Conservation (phyloP, 2,888 invertebrate species). For the Panopea generosa region DNA sequence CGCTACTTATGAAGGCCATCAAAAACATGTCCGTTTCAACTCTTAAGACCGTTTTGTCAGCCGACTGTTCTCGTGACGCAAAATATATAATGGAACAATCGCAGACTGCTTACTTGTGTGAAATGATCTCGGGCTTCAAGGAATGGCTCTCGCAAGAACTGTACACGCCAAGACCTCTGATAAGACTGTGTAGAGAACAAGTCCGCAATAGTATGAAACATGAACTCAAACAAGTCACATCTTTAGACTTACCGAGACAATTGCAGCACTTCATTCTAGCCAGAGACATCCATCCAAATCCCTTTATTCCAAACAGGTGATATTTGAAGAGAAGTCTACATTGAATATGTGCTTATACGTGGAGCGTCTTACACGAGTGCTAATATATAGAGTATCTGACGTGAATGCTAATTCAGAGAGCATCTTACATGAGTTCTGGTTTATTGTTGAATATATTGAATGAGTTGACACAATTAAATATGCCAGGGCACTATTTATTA, state of each 20-base stretch:
- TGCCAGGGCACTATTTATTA: no score
- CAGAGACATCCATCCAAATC: constrained; percentile 39
- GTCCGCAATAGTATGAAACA: constrained; percentile 38
- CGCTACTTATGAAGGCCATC: constrained; percentile 59
- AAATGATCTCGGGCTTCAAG: constrained; percentile 49
- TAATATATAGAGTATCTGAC: no score
- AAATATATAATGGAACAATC: constrained; percentile 38
- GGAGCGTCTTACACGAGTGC: no score
- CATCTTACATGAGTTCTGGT: no score
- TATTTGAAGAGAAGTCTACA: no score
- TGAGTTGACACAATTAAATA: no score
- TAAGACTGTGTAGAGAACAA: constrained; percentile 49
- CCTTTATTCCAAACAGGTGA: no score
- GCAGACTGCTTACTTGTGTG: constrained; percentile 45
- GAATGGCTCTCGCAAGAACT: constrained; percentile 61
- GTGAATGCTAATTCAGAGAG: no score
- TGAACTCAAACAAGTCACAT: constrained; percentile 11
- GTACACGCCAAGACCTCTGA: constrained; percentile 52
- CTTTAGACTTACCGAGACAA: constrained; percentile 47
- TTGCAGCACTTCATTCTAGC: constrained; percentile 58
- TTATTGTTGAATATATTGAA: no score
- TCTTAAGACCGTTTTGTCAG: constrained; percentile 54
- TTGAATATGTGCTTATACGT: no score
- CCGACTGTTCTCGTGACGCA: constrained; percentile 51
- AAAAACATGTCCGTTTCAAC: constrained; percentile 50